A percentile compares a stretch with the other conserved stretches of the same genome.
phyloP scores from a whole-genome alignment of 2,113 vertebrate species.

The Eudyptes chrysolophus region DNA sequence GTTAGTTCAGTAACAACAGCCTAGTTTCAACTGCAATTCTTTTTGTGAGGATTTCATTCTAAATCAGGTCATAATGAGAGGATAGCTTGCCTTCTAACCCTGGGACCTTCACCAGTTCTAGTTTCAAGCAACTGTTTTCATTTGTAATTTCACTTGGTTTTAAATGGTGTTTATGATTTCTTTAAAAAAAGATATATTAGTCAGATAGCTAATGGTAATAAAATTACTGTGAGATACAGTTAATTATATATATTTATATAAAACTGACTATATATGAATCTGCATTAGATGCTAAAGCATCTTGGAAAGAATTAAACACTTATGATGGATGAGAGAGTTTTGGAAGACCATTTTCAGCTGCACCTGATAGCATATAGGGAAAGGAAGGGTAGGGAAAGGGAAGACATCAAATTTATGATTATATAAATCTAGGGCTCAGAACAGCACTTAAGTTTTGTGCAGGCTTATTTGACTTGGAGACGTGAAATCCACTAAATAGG shows the following conservation, averaged over 20 bases:
- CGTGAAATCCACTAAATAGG: background rate
- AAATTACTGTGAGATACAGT: background rate
- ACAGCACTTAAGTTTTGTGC: background rate
- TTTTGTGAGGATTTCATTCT: background rate
- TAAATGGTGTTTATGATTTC: background rate
- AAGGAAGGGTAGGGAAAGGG: background rate
- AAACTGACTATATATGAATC: background rate
- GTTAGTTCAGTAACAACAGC: background rate
- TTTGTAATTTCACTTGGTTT: background rate
- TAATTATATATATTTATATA: background rate
- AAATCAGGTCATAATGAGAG: background rate
- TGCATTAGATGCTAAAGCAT: background rate
- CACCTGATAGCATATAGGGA: background rate
- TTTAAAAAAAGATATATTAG: background rate
- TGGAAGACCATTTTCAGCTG: background rate
- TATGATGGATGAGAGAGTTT: background rate
- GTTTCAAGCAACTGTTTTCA: background rate
- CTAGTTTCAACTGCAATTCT: background rate
- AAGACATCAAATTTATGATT: background rate
- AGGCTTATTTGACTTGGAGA: background rate
- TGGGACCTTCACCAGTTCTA: background rate
- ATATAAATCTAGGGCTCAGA: background rate
- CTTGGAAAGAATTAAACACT: background rate
- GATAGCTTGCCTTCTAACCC: background rate
- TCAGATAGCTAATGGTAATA: background rate